Base-by-base conservation (phyloP, 2,797 vertebrate genomes). In the Masticophis lateralis region DNA sequence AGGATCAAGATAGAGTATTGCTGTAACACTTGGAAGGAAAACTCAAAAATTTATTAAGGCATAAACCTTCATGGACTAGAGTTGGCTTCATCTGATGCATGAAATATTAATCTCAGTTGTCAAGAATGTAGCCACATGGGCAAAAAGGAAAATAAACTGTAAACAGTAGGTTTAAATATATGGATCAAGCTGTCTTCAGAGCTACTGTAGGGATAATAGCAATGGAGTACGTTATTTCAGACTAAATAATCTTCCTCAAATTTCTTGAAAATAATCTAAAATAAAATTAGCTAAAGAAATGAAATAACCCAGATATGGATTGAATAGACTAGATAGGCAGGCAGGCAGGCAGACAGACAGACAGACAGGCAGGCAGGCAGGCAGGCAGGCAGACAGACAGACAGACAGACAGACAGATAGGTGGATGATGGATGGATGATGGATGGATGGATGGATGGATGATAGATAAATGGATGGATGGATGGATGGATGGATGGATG, bases 21-120 rank as follows among this genome's bases (percentile, higher is more conserved):
- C 53, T 92, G 55, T 79, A 89, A 92, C 66, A 79, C 89, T 89
- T 60, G 32, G 66, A 79, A 60, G 43, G 27, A 91, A 86, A 91
- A 60, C 66, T 69, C 55, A 83, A 86, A 27, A 61, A 91, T 47
- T 91, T 91, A 91, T 91, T 59, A 83, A 43, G 32, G 55, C 55
- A 83, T 57, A 91, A 91, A 79, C 25, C 57, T 91, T 91, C 90
- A 83, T 83, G 37, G 90, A 47, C 25, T 91, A 86, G 55, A 60
- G 69, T 91, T n/a, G 10, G 55, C 69, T 83, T 83, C 28, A 59
- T 83, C 55, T 57, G 37, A 90, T 66, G 16, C 89, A 90, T 55
- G 47, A 90, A 90, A 51, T n/a, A 63, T 90, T 90, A 66, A 53
- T n/a, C 43, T 69, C 60, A 32, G 16, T 90, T 90, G 89, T 61